Evolutionary conservation across 2,113 vertebrate genomes (phyloP).

Genomic region (Suncus etruscus): DNA sequence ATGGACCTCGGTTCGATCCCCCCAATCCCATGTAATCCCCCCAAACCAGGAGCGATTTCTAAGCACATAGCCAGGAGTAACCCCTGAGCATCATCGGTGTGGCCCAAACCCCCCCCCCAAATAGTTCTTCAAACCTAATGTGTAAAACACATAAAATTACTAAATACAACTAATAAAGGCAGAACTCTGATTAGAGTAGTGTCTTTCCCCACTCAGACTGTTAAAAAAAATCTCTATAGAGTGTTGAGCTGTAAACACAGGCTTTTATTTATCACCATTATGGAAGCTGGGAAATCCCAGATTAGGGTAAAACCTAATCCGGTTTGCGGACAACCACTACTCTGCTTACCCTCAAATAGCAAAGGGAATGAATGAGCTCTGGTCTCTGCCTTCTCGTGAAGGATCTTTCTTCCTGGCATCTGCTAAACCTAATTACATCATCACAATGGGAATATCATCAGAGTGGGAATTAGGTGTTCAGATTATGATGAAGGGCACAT

Average conservation of each 20-base stretch:
- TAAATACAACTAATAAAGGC: neutral
- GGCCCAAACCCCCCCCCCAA: neutral
- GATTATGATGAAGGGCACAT: neutral
- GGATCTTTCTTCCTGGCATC: neutral
- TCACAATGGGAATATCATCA: neutral
- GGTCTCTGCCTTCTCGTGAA: no score
- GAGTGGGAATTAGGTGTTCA: neutral
- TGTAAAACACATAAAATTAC: neutral
- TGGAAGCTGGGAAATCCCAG: neutral
- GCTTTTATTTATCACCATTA: neutral
- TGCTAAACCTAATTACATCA: neutral
- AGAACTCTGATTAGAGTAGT: neutral
- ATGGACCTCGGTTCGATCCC: no score
- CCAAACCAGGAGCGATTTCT: no score
- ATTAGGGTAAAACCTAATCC: neutral
- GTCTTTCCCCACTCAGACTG: neutral
- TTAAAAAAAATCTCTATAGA: neutral
- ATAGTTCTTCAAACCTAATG: conserved; percentile 6
- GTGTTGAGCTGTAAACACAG: neutral
- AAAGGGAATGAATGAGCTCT: neutral
- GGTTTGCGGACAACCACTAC: neutral
- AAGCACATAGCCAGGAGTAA: no score
- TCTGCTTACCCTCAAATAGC: neutral
- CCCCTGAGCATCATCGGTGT: no score
- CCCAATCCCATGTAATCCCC: no score